Conservation (phyloP, 2,113 vertebrate species). For the Notechis scutatus region DNA sequence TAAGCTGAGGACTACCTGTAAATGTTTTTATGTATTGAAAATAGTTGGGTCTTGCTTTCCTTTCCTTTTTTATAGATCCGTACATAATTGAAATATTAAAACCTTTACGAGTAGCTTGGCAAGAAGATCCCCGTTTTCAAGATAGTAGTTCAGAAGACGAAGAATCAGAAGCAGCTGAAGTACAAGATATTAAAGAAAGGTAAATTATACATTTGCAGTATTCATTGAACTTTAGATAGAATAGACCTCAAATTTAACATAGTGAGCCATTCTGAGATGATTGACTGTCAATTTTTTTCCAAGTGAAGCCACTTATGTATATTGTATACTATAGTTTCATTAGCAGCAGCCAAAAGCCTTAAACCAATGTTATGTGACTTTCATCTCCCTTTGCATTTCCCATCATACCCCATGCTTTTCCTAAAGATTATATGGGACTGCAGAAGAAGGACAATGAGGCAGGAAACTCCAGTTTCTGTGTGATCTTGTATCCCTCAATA, state of each 20-base stretch:
- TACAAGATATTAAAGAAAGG: constrained; percentile 54
- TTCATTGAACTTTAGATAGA: background rate
- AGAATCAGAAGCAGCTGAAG: constrained; percentile 49
- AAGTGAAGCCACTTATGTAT: background rate
- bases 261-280: background rate
- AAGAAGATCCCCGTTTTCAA: constrained; percentile 78
- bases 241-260: background rate
- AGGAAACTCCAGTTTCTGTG: background rate
- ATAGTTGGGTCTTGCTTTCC: background rate
- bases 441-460: background rate
- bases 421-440: background rate
- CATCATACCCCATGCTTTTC: background rate
- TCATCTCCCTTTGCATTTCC: too few relatives aligned
- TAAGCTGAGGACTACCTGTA: background rate
- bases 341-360: background rate
- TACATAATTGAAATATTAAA: constrained; percentile 74
- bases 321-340: background rate
- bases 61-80: constrained; percentile 61
- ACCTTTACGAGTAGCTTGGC: constrained; percentile 74
- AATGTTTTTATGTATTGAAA: background rate
- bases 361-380: background rate
- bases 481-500: background rate
- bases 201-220: constrained; percentile 47
- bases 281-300: background rate
- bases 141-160: constrained; percentile 88